Evolutionary conservation across 2,888 invertebrate species (phyloP).

Genomic region (Xanthia togata): DNA sequence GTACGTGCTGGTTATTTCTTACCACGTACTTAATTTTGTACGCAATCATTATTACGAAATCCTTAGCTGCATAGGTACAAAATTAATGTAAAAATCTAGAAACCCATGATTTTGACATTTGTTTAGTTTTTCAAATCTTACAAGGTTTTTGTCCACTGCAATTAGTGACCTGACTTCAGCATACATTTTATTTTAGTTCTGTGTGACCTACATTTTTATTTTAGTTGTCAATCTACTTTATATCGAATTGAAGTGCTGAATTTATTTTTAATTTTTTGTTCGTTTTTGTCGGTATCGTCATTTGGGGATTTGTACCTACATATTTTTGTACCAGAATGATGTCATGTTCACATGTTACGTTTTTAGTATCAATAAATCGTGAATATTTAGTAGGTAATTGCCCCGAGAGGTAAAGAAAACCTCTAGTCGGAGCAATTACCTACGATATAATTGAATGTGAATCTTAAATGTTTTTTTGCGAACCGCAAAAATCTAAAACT

Average conservation of each 20-base stretch:
- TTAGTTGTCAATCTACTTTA: conserved; percentile 35
- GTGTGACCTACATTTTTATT: conserved; percentile 49
- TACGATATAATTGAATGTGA: background rate
- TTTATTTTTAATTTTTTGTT: background rate
- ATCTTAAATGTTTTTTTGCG: background rate
- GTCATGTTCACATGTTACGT: background rate
- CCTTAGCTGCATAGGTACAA: background rate
- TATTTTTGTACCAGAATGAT: background rate
- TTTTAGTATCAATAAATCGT: background rate
- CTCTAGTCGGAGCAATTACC: too few species aligned
- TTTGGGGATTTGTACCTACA: background rate
- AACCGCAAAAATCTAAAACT: conserved; percentile 4
- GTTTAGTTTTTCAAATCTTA: background rate
- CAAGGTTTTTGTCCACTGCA: conserved; percentile 39
- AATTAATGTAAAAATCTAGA: background rate
- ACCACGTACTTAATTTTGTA: background rate
- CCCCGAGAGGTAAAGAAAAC: background rate
- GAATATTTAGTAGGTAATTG: background rate
- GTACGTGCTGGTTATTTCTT: background rate
- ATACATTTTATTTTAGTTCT: conserved; percentile 46
- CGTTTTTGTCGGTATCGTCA: background rate
- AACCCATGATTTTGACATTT: background rate
- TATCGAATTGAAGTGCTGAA: conserved; percentile 8
- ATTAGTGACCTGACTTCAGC: conserved; percentile 29
- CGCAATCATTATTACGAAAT: background rate